Base-by-base conservation (phyloP, 1,140 invertebrate genomes). In the Euura saliciscinereae region DNA sequence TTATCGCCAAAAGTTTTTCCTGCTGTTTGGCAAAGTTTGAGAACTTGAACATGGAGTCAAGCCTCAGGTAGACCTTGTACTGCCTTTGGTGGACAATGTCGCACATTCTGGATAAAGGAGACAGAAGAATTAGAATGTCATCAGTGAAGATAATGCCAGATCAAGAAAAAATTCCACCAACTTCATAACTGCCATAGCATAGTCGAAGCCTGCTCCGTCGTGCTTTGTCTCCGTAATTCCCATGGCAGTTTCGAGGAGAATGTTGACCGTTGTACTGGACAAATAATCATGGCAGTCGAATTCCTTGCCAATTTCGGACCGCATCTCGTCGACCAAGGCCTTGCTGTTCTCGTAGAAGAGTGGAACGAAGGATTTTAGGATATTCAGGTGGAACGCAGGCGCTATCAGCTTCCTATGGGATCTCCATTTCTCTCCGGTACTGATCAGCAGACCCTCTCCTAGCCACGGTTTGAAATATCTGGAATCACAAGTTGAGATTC, bases 331-430 rank as follows among this genome's bases (percentile, higher is more conserved):
- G 0, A 95, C 90, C 2, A 98, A 88, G 65, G 91, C 89, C 44
- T 87, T 84, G 42, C 94, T 92, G 80, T 99, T 96, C 66, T 94
- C 89, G 71, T 97, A 97, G 84, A 99, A 98, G 0, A 96, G 89
- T 0, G 92, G 91, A 3, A 98, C 86, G 79, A 98, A 98, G 43
- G 95, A 93, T 81, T 98, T 95, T 2, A 99, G 85, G 65, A 98
- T 95, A 74, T 94, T 95, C 78, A 97, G 92, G 83, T 99, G 97
- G 85, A 99, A 99, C 1, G 97, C 94, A 0, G 97, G 97, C 0
- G 96, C 97, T 66, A 99, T 93, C 79, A 98, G 90, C 87, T 97
- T 98, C 11, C 97, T 89, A 77, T 97, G 92, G 1, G 88, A 90
- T 11, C 91, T 89, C 97, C 97, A 98, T 87, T 97, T 96, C 65